Base-by-base conservation (phyloP, 64 coral and sea anemone species). In the Platygyra sinensis region DNA sequence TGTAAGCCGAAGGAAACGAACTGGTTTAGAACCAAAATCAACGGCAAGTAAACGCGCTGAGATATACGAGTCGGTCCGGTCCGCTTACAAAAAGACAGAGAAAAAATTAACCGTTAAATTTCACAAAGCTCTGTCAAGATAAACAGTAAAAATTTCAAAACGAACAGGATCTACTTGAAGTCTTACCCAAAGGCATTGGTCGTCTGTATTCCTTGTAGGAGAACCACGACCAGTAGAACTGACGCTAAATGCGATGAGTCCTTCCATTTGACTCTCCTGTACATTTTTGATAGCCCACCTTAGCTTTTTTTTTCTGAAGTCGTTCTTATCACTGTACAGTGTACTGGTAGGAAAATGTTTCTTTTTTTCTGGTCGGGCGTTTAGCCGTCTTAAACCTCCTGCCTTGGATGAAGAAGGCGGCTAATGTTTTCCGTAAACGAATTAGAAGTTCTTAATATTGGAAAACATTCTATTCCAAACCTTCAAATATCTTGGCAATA, bases 401-500 rank as follows among this genome's bases (percentile, higher is more conserved):
- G 22, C 63, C 36, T 27, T n/a, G n/a, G 62, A 9, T 42, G 36
- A 50, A 52, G 32, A 71, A 50, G 62, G 62, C 19, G 20, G 31
- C 19, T 67, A 50, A 85, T 85, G 81, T 22, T 65, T 27, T 69
- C 14, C 22, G 62, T 64, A 51, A 85, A 72, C 54, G 63, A 67
- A 83, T 65, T 28, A 52, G 62, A 72, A 71, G 67, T 32, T 71
- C 10, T 22, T 85, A 72, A 71, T 64, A 85, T 71, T 10, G 10
- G 0, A 14, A 67, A 39, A 30, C 81, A 85, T 85, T 85, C 81
- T 85, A 72, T 72, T 72, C 32, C 63, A 63, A 85, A 69, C 33
- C 62, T 39, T 85, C 22, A 71, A 85, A 85, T 85, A 19, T 33
- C 81, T 51, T 85, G 46, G 81, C n/a, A 39, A 85, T 38, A 16